Percentiles rank a stretch among this genome's conserved stretches.
phyloP scores from a whole-genome alignment of 2,888 invertebrate species.

The Oscheius sp. region DNA sequence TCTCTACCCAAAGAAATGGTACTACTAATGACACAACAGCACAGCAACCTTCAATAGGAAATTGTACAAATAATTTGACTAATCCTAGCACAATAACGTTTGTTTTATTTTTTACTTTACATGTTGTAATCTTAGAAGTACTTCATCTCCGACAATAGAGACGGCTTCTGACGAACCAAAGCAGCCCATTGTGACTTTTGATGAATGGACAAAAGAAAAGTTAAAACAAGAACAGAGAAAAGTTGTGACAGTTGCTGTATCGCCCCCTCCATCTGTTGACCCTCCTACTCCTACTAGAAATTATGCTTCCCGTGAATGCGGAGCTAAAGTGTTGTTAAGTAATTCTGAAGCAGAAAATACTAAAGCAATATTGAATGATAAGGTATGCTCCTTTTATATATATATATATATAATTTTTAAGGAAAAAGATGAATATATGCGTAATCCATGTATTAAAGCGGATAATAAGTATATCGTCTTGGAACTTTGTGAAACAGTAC shows the following conservation, averaged over 20 bases:
- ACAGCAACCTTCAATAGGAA: conserved; percentile 12
- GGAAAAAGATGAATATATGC: conserved; percentile 88
- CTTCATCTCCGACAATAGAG: neutral
- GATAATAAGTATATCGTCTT: conserved; percentile 80
- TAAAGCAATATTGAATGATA: conserved; percentile 83
- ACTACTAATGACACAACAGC: neutral
- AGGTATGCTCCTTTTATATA: conserved; percentile 38
- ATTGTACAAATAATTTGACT: conserved; percentile 32
- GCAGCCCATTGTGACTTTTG: conserved; percentile 61
- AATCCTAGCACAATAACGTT: conserved; percentile 25
- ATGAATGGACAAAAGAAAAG: conserved; percentile 63
- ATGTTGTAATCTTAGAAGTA: neutral
- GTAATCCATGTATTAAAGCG: conserved; percentile 86
- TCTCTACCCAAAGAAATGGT: no score
- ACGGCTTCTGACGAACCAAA: conserved; percentile 21
- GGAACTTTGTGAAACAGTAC: conserved; percentile 96
- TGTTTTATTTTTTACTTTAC: neutral
- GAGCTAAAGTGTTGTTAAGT: conserved; percentile 90
- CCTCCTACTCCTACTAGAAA: conserved; percentile 40
- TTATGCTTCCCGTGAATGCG: conserved; percentile 91
- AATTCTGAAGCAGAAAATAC: conserved; percentile 89
- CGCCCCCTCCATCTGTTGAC: neutral
- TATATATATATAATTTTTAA: conserved; percentile 10
- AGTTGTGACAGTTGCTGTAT: neutral
- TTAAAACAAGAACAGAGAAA: conserved; percentile 40